These are phyloP conservation scores for Drosophila bunnanda DNA, from an alignment of 2,888 invertebrate species.

Conservation along the genomic window DNA sequence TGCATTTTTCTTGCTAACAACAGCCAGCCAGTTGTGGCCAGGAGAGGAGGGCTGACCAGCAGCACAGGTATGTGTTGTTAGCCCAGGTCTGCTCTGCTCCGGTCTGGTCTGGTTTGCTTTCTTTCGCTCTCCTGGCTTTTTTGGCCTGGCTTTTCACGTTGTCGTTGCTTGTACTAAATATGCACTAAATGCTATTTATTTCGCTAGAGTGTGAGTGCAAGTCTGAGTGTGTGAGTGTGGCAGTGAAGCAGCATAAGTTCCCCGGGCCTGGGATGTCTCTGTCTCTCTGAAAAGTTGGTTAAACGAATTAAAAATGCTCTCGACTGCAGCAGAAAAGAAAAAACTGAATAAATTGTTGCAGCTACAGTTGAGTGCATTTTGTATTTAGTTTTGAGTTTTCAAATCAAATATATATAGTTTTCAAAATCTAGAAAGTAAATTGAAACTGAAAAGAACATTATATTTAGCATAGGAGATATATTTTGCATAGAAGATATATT, in stretches of 20 bases:
- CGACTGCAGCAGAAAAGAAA: slow-evolving; percentile 1
- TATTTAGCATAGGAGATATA: too few relatives aligned
- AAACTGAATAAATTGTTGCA: not conserved
- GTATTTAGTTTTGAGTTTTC: not conserved
- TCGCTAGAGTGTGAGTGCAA: slow-evolving; percentile 29
- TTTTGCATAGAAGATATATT: too few relatives aligned
- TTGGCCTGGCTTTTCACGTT: slow-evolving; percentile 48
- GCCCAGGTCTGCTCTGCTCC: slow-evolving; percentile 33
- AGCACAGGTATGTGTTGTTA: slow-evolving; percentile 33
- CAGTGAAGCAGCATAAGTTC: slow-evolving; percentile 43
- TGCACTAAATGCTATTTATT: slow-evolving; percentile 76
- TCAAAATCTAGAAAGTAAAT: not conserved
- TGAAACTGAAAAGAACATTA: not conserved
- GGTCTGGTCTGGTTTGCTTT: slow-evolving; percentile 57
- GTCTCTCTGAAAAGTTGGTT: slow-evolving; percentile 4
- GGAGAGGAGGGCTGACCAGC: slow-evolving; percentile 2
- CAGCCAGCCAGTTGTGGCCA: slow-evolving; percentile 47
- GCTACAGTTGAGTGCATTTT: slow-evolving; percentile 1
- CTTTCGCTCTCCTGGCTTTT: slow-evolving; percentile 53
- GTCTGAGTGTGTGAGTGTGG: slow-evolving; percentile 31
- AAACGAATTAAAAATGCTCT: slow-evolving; percentile 33
- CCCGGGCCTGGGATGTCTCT: slow-evolving; percentile 4
- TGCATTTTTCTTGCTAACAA: slow-evolving; percentile 79
- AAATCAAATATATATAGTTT: not conserved
- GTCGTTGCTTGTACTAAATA: slow-evolving; percentile 64